Evolutionary conservation across 2,888 invertebrate genomes (phyloP).

Genomic region (Criorhina ranunculi): DNA sequence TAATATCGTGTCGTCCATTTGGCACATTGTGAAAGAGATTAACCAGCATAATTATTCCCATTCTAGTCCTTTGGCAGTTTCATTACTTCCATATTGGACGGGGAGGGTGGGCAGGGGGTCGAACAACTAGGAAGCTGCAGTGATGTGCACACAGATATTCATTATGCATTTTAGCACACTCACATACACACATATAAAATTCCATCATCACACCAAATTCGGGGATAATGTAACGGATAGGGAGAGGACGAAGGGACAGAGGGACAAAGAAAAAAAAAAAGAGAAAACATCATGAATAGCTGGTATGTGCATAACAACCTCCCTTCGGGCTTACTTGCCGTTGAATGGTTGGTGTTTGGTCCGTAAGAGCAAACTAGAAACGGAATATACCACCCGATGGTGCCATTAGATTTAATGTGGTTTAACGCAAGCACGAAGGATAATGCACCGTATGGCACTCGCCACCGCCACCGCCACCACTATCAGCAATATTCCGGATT

Average conservation of each 20-base stretch:
- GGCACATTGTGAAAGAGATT: constrained; percentile 57
- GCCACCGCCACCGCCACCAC: not conserved
- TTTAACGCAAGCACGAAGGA: constrained; percentile 57
- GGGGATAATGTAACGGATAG: constrained; percentile 4
- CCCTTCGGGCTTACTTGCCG: constrained; percentile 15
- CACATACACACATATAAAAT: constrained; percentile 34
- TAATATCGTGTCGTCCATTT: constrained; percentile 48
- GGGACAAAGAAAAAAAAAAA: constrained; percentile 1
- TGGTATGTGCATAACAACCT: constrained; percentile 26
- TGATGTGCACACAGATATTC: constrained; percentile 54
- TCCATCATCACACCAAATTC: constrained; percentile 46
- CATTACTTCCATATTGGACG: constrained; percentile 43
- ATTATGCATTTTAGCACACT: constrained; percentile 51
- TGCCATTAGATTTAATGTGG: constrained; percentile 61
- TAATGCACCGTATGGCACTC: constrained; percentile 39
- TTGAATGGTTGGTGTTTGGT: constrained; percentile 34
- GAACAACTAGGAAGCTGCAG: constrained; percentile 16
- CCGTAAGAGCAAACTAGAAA: constrained; percentile 30
- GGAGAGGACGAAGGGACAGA: not conserved
- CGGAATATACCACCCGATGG: constrained; percentile 32
- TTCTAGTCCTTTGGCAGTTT: constrained; percentile 48
- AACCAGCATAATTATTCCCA: constrained; percentile 63
- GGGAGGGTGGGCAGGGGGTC: too few species aligned
- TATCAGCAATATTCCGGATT: not conserved
- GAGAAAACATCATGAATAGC: constrained; percentile 1